phyloP scores from a whole-genome alignment of 2,113 vertebrate genomes.

The Nestor notabilis region DNA sequence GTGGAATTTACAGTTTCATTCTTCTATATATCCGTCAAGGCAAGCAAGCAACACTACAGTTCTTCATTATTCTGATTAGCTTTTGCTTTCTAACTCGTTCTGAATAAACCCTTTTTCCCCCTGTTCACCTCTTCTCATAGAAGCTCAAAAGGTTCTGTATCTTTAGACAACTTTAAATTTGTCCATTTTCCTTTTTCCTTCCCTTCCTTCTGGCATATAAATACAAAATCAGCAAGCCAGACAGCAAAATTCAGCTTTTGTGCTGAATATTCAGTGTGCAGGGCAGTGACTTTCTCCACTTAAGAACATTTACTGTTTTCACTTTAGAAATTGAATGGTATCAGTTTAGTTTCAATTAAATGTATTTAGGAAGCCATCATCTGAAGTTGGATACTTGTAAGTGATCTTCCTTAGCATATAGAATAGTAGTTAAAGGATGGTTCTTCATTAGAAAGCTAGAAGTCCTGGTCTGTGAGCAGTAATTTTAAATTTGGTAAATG shows the following conservation, averaged over 20 bases:
- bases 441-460: background rate
- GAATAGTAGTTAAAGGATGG: background rate
- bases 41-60: background rate
- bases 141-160: background rate
- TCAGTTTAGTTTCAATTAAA: background rate
- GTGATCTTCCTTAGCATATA: background rate
- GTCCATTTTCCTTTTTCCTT: background rate
- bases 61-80: background rate
- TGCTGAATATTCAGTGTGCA: background rate
- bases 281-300: background rate
- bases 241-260: background rate
- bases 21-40: background rate
- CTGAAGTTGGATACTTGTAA: background rate
- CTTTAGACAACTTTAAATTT: background rate
- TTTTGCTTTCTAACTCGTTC: background rate
- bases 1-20: conserved; percentile 13
- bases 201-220: background rate
- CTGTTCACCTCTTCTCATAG: background rate
- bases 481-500: background rate
- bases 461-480: background rate
- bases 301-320: background rate
- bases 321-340: background rate
- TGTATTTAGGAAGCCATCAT: background rate
- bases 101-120: background rate
- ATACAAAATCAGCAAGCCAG: background rate